Conservation (phyloP, 2,113 vertebrate species). For the Pseudopodoces humilis region DNA sequence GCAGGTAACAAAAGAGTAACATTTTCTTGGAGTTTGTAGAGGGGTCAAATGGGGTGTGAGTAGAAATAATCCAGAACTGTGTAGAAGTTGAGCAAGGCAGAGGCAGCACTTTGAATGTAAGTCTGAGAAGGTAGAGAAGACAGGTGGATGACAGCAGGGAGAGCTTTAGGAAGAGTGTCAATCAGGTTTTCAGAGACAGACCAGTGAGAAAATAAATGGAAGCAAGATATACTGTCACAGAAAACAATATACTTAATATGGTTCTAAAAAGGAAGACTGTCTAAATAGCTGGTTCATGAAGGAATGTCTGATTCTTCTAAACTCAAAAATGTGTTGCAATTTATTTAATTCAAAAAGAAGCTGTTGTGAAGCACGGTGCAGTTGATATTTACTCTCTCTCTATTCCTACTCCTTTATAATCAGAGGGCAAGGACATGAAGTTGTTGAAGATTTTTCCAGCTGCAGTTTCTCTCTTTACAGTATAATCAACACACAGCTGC, state of each 20-base stretch:
- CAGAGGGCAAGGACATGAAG: background rate
- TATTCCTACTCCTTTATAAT: background rate
- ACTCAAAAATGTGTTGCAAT: background rate
- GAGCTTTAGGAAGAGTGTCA: background rate
- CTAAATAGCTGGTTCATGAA: background rate
- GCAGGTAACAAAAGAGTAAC: background rate
- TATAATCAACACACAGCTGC: slow-evolving; percentile 38
- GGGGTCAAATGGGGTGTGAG: background rate
- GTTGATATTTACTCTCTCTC: background rate
- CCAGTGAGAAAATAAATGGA: background rate
- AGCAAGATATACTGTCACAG: background rate
- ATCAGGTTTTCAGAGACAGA: background rate
- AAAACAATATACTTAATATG: background rate
- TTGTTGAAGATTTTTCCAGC: slow-evolving; percentile 40
- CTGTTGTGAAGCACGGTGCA: background rate
- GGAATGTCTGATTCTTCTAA: background rate
- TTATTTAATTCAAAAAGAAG: slow-evolving; percentile 17
- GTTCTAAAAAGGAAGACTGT: background rate
- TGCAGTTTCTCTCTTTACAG: background rate
- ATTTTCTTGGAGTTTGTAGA: background rate
- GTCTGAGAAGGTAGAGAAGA: background rate
- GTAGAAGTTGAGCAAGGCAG: background rate
- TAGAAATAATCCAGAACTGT: background rate
- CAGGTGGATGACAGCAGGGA: background rate
- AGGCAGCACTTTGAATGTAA: background rate